Evolutionary conservation across 92 coral and sea anemone genomes (phyloP).

Genomic region (Scolanthus callimorphus): DNA sequence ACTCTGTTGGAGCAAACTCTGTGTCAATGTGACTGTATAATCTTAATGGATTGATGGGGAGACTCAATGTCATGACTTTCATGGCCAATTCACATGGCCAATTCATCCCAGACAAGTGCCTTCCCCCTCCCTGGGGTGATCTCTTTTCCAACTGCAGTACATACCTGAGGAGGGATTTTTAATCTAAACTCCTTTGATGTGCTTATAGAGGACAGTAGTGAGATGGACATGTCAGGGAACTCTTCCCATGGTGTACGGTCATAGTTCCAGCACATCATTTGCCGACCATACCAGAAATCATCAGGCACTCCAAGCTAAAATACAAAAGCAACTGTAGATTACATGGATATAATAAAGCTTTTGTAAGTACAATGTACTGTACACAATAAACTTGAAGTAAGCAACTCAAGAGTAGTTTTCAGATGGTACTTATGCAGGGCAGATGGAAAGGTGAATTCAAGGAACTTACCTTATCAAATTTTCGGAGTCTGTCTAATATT

Average conservation of each 20-base stretch:
- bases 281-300: conserved; percentile 97
- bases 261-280: conserved; percentile 99
- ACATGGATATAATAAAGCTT: too few species aligned
- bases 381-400: too few species aligned
- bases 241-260: conserved; percentile 99
- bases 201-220: conserved; percentile 82
- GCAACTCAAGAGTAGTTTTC: too few species aligned
- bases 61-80: not conserved
- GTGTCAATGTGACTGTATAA: too few species aligned
- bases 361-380: too few species aligned
- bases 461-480: conserved; percentile 84
- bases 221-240: conserved; percentile 96
- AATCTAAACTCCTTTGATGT: conserved; percentile 89
- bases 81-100: not conserved
- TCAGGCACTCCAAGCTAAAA: conserved; percentile 98
- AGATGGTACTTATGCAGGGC: too few species aligned
- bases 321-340: too few species aligned
- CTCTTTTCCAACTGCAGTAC: too few species aligned
- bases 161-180: conserved; percentile 97
- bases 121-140: not conserved
- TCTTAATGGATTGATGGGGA: too few species aligned
- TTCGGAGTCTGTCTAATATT: conserved; percentile 88
- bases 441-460: too few species aligned
- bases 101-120: not conserved
- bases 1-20: too few species aligned